phyloP scores from a whole-genome alignment of 37 sponge, comb jelly and placozoan genomes.

The Oopsacas minuta region DNA sequence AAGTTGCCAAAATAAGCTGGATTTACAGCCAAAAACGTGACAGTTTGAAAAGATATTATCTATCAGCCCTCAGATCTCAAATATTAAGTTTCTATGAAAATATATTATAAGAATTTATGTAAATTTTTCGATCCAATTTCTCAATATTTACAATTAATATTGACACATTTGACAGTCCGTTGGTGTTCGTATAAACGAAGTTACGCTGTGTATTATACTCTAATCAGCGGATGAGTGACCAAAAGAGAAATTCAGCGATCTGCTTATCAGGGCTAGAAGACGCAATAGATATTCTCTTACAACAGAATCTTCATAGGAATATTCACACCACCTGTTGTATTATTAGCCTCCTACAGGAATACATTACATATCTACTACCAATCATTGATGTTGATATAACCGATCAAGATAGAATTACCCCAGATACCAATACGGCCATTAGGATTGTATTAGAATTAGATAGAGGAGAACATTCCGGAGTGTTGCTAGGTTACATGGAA shows the following conservation, averaged over 20 bases:
- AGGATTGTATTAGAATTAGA: background rate
- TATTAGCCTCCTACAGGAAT: background rate
- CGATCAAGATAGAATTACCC: background rate
- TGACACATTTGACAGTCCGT: too few species aligned
- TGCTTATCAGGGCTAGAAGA: background rate
- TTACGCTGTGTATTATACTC: too few species aligned
- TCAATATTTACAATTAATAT: too few species aligned
- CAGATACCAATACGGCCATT: background rate
- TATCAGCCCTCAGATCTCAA: too few species aligned
- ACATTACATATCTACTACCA: background rate
- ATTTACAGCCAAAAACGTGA: too few species aligned
- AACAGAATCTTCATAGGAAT: slow-evolving; percentile 5
- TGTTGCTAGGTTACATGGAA: background rate
- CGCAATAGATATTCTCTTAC: background rate
- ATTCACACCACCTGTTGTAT: background rate
- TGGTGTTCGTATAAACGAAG: too few species aligned
- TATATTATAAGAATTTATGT: too few species aligned
- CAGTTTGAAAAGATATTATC: too few species aligned
- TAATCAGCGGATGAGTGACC: background rate
- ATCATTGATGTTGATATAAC: background rate
- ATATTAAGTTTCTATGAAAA: too few species aligned
- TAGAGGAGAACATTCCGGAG: background rate
- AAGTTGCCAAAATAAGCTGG: too few species aligned
- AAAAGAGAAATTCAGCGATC: background rate
- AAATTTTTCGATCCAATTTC: too few species aligned